phyloP scores from a whole-genome alignment of 2,888 invertebrate species.

The Chymomyza caudatula region DNA sequence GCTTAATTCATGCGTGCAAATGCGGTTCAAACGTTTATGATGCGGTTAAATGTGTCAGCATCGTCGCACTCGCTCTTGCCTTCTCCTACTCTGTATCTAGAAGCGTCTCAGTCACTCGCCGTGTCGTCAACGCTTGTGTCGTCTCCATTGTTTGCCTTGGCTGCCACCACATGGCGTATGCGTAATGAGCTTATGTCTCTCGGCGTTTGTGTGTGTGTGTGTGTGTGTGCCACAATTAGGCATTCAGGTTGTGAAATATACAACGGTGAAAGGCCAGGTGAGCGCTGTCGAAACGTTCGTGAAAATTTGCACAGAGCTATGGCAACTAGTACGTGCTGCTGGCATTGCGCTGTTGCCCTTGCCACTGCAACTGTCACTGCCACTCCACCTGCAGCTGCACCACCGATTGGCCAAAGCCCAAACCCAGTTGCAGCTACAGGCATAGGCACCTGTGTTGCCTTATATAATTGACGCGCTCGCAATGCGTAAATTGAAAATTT shows the following conservation, averaged over 20 bases:
- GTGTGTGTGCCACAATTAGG: constrained; percentile 59
- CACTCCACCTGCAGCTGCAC: neutral
- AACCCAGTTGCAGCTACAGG: neutral
- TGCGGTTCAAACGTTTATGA: constrained; percentile 65
- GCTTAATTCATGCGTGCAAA: constrained; percentile 67
- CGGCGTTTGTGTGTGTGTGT: constrained; percentile 31
- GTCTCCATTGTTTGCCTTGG: constrained; percentile 50
- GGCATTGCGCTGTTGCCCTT: neutral
- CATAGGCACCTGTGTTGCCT: neutral
- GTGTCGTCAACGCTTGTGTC: constrained; percentile 25
- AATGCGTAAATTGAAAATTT: constrained; percentile 27
- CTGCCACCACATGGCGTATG: constrained; percentile 52
- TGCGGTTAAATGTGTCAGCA: constrained; percentile 39
- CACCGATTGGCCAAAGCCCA: neutral
- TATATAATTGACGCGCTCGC: neutral
- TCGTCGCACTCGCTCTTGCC: constrained; percentile 2
- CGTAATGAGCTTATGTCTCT: constrained; percentile 55
- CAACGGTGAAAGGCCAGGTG: constrained; percentile 22
- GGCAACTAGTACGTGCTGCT: constrained; percentile 31
- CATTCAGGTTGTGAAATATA: constrained; percentile 52
- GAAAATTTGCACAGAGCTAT: constrained; percentile 1
- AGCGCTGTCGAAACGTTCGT: constrained; percentile 13
- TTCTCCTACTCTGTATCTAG: constrained; percentile 26
- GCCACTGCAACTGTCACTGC: neutral
- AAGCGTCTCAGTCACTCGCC: constrained; percentile 9